Evolutionary conservation across 2,888 invertebrate genomes (phyloP), one percentile per base, ranked within the genome.

Genomic region (Synergus japonicus): DNA sequence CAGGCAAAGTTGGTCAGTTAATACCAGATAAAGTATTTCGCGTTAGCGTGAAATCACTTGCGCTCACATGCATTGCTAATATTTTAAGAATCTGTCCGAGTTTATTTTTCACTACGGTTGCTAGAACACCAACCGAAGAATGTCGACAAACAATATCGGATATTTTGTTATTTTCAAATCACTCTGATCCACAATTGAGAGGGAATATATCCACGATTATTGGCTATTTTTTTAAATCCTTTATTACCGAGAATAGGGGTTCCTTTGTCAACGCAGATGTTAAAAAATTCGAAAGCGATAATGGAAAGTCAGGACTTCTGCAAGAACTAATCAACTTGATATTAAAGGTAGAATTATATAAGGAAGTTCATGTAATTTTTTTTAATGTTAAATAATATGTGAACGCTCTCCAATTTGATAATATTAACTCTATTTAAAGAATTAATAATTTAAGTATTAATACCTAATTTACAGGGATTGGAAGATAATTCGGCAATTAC

Each of bases 31-130:
- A 95, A 91, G 93, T 93, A 37, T 95, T 97, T 54, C 94, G 98
- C 54, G 97, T 99, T 46, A 98, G 98, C 80, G 96, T 98, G 0
- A 98, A 98, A 92, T 96, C 97, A 9, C 94, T 98, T 58, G 97
- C 98, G 0, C 90, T 98, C 29, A 95, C 95, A 78, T 98, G 97
- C 89, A 91, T 98, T 37, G 95, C 96, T 0, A 95, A 95, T 85
- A 95, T 97, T 78, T 92, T 97, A 54, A 94, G 94, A 60, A 90
- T 97, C 41, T 95, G 95, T 87, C 98, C 98, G 0, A 94, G 95
- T 84, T 93, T 96, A 5, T 94, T 98, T 79, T 94, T 96, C 0
- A 90, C 96, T 29, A 91, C 93, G 12, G 87, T 95, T 46, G 92
- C 93, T 64, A 91, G 92, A 82, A 87, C 83, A 15, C 76, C 84